Percentiles rank a stretch among this genome's conserved stretches.
phyloP scores from a whole-genome alignment of 2,113 vertebrate species.

The Mormoops blainvillei region DNA sequence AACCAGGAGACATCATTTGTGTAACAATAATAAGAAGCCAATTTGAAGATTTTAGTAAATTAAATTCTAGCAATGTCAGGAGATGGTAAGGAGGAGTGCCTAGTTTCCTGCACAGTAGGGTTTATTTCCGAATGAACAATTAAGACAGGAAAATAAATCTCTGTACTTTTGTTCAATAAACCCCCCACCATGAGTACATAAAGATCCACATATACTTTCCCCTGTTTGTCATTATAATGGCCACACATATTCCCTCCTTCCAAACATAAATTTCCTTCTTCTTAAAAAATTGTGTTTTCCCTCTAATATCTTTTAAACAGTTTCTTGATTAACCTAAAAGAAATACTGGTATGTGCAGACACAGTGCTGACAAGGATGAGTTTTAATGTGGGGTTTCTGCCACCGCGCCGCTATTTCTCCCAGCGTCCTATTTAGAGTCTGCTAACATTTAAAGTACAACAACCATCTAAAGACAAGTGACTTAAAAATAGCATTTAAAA shows the following conservation, averaged over 20 bases:
- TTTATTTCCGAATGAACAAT: neutral
- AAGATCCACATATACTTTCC: neutral
- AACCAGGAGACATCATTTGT: neutral
- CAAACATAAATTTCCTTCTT: neutral
- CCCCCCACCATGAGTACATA: neutral
- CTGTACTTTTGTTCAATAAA: neutral
- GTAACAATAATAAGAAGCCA: neutral
- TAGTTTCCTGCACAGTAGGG: neutral
- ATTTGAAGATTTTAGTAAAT: neutral
- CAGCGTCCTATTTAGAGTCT: constrained; percentile 39
- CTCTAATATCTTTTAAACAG: neutral
- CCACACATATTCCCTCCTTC: neutral
- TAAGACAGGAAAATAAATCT: constrained; percentile 16
- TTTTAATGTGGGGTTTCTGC: constrained; percentile 33
- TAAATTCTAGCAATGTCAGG: neutral
- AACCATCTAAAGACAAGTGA: constrained; percentile 20
- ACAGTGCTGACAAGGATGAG: neutral
- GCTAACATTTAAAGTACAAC: neutral
- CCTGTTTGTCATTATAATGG: neutral
- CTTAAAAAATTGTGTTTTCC: neutral
- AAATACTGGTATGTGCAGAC: neutral
- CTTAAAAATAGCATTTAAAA: constrained; percentile 18
- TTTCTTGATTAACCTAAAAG: constrained; percentile 34
- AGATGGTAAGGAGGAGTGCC: neutral
- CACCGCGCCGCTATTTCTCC: neutral